Conservation (phyloP, 2,888 invertebrate species). For the Icerya purchasi region DNA sequence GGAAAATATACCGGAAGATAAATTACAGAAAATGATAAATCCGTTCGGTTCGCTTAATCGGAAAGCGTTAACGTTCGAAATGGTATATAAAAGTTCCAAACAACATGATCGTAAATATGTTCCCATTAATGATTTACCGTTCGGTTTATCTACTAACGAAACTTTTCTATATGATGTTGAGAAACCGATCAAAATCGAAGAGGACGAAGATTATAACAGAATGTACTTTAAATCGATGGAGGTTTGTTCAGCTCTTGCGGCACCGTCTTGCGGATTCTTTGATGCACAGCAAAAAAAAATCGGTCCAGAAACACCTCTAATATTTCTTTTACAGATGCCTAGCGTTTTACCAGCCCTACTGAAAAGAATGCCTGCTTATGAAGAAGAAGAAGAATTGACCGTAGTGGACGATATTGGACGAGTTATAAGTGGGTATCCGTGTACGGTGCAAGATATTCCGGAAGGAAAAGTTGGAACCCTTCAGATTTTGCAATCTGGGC, state of each 20-base stretch:
- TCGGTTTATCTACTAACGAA: not conserved
- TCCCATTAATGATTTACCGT: not conserved
- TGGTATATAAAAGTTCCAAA: not conserved
- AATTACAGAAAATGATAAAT: not conserved
- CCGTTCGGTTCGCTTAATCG: not conserved
- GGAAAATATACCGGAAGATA: not conserved
- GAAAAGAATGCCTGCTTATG: not conserved
- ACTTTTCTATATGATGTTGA: not conserved
- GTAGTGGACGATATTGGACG: not conserved
- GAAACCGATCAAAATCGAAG: not conserved
- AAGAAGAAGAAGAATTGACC: not conserved
- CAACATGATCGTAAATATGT: not conserved
- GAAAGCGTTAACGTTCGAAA: not conserved
- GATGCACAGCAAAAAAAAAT: too few relatives aligned
- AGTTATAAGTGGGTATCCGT: constrained; percentile 1
- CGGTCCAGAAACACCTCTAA: not conserved
- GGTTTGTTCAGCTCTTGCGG: not conserved
- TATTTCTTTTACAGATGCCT: not conserved
- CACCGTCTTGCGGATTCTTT: too few relatives aligned
- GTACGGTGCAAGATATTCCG: constrained; percentile 9
- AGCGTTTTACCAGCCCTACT: not conserved
- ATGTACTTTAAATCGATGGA: not conserved
- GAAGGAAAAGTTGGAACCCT: constrained; percentile 10
- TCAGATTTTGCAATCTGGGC: constrained; percentile 9
- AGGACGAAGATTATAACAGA: not conserved